phyloP scores from a whole-genome alignment of 2,113 vertebrate species.

The Paradisaea rubra region DNA sequence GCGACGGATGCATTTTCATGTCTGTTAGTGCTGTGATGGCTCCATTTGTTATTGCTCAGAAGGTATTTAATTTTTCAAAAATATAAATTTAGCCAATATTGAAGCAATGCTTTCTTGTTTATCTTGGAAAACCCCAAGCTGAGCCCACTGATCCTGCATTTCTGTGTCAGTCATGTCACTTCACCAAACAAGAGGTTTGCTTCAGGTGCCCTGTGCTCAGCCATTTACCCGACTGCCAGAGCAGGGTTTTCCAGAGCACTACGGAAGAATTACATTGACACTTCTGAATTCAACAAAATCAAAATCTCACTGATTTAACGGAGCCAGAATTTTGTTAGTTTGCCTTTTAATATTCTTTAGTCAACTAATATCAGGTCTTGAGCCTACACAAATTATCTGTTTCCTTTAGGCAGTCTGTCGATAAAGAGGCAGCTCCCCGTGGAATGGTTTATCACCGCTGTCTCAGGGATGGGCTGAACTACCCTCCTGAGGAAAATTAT shows the following conservation, averaged over 20 bases:
- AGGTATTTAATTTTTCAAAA: slow-evolving; percentile 1
- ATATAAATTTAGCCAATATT: background rate
- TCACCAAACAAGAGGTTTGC: background rate
- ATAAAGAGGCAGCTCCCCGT: background rate
- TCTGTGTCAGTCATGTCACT: background rate
- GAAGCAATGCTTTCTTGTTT: background rate
- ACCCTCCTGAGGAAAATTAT: background rate
- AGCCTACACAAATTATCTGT: fast-evolving
- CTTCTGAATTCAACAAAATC: background rate
- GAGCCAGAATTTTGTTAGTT: background rate
- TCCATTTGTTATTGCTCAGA: slow-evolving; percentile 16
- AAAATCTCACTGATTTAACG: background rate
- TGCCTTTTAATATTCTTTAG: background rate
- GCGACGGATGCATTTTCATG: slow-evolving; percentile 11
- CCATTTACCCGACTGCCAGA: fast-evolving
- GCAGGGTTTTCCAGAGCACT: fast-evolving
- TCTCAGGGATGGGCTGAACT: background rate
- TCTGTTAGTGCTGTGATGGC: background rate
- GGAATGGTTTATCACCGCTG: background rate
- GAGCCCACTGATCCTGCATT: background rate
- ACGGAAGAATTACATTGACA: background rate
- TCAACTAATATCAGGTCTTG: background rate
- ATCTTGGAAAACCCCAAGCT: background rate
- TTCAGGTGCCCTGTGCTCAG: background rate
- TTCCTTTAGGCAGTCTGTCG: background rate